Evolutionary conservation across 1,140 invertebrate species (phyloP), one percentile per base, ranked within the genome.

Genomic region (Gonioctena quinquepunctata): DNA sequence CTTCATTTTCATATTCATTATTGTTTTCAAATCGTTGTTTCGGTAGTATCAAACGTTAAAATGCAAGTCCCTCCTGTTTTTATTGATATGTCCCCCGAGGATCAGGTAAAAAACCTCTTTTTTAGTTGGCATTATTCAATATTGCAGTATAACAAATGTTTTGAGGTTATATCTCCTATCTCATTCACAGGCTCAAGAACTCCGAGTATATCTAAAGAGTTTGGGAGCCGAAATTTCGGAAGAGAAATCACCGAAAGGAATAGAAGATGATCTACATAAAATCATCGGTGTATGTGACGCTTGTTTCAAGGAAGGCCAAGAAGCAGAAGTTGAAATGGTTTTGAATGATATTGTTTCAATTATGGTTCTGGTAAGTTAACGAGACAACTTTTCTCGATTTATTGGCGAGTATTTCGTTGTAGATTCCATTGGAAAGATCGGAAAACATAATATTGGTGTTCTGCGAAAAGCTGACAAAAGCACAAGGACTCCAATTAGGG

Each of bases 211-310:
- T 85, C 93, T 98, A 73, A 96, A 96, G 84, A 90, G 90, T 71
- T 86, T 96, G 18, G 96, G 96, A 26, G 96, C 95, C 23, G 94
- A 96, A 86, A 94, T 98, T 75, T 94, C 94, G 2, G 92, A 94
- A 79, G 94, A 97, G 81, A 94, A 94, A 79, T 93, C 93, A 5
- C 88, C 90, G 1, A 95, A 95, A 85, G 95, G 94, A 7, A 92
- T 96, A 75, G 93, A 96, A 82, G 93, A 96, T 88, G 95, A 98
- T 87, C 86, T 98, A 66, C 93, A 96, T 81, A 95, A 98, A 84
- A 96, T 98, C 73, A 96, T 98, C 79, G 93, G 93, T 62, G 95
- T 96, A 5, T 97, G 94, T 82, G 94, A 97, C 83, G 89, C 93
- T 52, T 96, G 94, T 83, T 97, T 97, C 83, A 93, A 94, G 78